A percentile compares a stretch with the other conserved stretches of the same genome.
Evolutionary conservation across 2,888 invertebrate species (phyloP).

Genomic region (Heliothis peltigera): DNA sequence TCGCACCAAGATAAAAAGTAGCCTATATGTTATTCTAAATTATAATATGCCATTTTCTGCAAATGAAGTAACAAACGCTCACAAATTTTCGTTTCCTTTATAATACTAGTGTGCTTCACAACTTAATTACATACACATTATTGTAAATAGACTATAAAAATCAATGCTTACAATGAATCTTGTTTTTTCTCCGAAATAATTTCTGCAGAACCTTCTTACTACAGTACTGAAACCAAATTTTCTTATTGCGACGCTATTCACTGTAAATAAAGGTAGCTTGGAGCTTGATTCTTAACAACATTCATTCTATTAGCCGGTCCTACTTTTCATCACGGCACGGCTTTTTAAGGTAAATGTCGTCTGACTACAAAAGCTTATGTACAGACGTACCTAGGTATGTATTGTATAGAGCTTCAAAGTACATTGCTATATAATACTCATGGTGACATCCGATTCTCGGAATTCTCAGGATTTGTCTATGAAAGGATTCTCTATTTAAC

Average conservation of each 20-base stretch:
- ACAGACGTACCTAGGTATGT: not conserved
- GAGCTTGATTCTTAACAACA: not conserved
- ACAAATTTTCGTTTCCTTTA: too few species aligned
- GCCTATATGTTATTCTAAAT: too few species aligned
- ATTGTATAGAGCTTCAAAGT: not conserved
- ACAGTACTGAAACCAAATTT: not conserved
- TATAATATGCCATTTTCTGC: too few species aligned
- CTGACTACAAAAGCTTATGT: not conserved
- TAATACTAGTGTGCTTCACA: not conserved
- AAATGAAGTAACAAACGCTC: too few species aligned
- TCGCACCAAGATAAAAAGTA: too few species aligned
- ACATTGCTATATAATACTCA: not conserved
- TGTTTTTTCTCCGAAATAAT: not conserved
- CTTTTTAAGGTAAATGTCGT: not conserved
- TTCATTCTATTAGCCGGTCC: not conserved
- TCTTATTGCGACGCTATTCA: conserved; percentile 1
- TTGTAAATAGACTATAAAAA: not conserved
- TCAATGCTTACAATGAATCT: not conserved
- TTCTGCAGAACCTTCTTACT: not conserved
- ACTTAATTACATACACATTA: not conserved
- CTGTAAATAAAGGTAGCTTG: not conserved
- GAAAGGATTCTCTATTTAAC: not conserved
- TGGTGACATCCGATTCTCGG: not conserved
- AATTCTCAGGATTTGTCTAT: not conserved
- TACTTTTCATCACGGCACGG: not conserved